Evolutionary conservation across 1,140 invertebrate species (phyloP).

Genomic region (Camponotus vicinus): DNA sequence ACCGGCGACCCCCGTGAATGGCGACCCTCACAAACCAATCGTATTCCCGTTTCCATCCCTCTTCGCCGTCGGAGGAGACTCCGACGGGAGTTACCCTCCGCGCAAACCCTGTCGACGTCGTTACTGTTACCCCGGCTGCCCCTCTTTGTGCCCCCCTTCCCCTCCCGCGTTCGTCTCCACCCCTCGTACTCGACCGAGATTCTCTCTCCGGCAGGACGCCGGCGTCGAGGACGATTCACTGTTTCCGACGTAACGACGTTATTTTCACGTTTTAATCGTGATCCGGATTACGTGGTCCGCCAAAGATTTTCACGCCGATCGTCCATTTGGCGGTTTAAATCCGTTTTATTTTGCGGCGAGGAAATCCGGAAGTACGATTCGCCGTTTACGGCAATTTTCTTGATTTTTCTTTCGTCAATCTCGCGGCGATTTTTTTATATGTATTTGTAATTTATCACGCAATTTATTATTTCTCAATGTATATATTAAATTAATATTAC

Average conservation of each 20-base stretch:
- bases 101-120: slow-evolving; percentile 78
- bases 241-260: slow-evolving; percentile 63
- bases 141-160: slow-evolving; percentile 44
- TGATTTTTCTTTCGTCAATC: slow-evolving; percentile 9
- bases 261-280: slow-evolving; percentile 72
- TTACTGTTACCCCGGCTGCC: slow-evolving; percentile 72
- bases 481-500: slow-evolving; percentile 1
- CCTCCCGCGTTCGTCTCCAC: slow-evolving; percentile 56
- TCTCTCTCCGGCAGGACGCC: slow-evolving; percentile 49
- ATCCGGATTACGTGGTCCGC: slow-evolving; percentile 51
- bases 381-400: slow-evolving; percentile 1
- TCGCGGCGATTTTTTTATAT: background rate
- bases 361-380: slow-evolving; percentile 14
- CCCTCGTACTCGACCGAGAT: slow-evolving; percentile 52
- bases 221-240: slow-evolving; percentile 58
- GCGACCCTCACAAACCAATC: slow-evolving; percentile 86
- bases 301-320: slow-evolving; percentile 25
- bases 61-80: slow-evolving; percentile 79
- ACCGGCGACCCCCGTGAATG: slow-evolving; percentile 84
- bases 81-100: slow-evolving; percentile 78
- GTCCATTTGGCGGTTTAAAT: slow-evolving; percentile 49
- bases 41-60: slow-evolving; percentile 86
- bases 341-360: slow-evolving; percentile 14
- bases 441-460: background rate
- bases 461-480: background rate